These are phyloP conservation scores for Lethrus apterus DNA, from an alignment of 1,140 invertebrate species.

Conservation along the genomic window DNA sequence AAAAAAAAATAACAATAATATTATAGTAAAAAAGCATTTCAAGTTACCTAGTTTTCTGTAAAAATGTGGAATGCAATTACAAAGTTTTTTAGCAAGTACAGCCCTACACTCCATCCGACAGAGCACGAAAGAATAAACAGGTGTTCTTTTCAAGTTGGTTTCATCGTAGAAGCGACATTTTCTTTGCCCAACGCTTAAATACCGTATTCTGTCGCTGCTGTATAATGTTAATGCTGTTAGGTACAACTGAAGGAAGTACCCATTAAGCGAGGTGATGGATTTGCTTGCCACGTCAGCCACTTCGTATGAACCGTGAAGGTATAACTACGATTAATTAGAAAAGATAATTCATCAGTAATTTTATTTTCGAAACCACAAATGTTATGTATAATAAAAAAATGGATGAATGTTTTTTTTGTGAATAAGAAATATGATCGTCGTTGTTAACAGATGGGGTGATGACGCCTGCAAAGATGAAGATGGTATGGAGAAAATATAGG, in stretches of 20 bases:
- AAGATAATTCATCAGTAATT: conserved; percentile 6
- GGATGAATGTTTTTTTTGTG: no score
- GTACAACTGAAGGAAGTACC: conserved; percentile 38
- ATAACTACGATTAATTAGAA: conserved; percentile 29
- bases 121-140: conserved; percentile 57
- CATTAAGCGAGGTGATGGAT: conserved; percentile 25
- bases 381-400: no score
- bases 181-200: conserved; percentile 50
- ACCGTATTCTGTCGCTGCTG: conserved; percentile 25
- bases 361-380: no score
- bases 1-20: conserved; percentile 21
- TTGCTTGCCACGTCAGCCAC: conserved; percentile 32
- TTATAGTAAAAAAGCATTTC: not conserved
- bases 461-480: no score
- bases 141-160: conserved; percentile 51
- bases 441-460: no score
- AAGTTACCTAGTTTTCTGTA: conserved; percentile 45
- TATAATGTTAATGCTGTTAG: conserved; percentile 32
- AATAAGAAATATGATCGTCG: no score
- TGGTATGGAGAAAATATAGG: no score
- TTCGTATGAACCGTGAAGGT: conserved; percentile 36
- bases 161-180: conserved; percentile 57
- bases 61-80: conserved; percentile 59
- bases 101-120: conserved; percentile 60
- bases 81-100: conserved; percentile 48